Conservation (phyloP, 2,888 invertebrate species). For the Protonemura montana region DNA sequence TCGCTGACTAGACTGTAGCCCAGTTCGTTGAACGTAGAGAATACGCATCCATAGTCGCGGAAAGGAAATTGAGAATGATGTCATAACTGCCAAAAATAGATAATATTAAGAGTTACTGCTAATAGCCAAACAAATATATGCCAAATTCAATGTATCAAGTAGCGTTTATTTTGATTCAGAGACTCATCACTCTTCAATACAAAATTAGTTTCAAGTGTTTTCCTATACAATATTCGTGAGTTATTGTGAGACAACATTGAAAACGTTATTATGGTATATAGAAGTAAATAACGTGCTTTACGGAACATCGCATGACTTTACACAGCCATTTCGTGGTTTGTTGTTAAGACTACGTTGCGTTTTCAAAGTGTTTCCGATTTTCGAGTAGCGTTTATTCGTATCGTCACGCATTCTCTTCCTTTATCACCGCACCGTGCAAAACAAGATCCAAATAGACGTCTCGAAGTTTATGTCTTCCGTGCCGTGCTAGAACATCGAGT, state of each 20-base stretch:
- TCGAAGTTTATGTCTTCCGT: background rate
- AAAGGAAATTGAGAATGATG: background rate
- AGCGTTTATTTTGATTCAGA: background rate
- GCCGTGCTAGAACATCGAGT: background rate
- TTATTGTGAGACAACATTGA: background rate
- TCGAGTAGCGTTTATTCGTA: background rate
- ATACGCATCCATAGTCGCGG: background rate
- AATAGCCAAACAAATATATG: background rate
- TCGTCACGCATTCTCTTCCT: background rate
- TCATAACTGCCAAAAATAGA: background rate
- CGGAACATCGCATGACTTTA: background rate
- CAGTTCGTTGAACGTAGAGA: background rate
- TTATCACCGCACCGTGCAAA: background rate
- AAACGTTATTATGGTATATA: background rate
- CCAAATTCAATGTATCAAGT: background rate
- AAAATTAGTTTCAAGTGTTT: background rate
- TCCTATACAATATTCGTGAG: background rate
- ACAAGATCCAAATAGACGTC: background rate
- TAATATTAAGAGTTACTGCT: background rate
- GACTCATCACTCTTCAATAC: slow-evolving; percentile 5
- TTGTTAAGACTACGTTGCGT: background rate
- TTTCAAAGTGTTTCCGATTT: background rate
- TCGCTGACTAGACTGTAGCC: no score
- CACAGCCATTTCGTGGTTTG: background rate
- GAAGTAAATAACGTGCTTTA: background rate